A percentile compares a stretch with the other conserved stretches of the same genome.
Evolutionary conservation across 2,797 vertebrate species (phyloP).

Genomic region (Crax fasciolata): DNA sequence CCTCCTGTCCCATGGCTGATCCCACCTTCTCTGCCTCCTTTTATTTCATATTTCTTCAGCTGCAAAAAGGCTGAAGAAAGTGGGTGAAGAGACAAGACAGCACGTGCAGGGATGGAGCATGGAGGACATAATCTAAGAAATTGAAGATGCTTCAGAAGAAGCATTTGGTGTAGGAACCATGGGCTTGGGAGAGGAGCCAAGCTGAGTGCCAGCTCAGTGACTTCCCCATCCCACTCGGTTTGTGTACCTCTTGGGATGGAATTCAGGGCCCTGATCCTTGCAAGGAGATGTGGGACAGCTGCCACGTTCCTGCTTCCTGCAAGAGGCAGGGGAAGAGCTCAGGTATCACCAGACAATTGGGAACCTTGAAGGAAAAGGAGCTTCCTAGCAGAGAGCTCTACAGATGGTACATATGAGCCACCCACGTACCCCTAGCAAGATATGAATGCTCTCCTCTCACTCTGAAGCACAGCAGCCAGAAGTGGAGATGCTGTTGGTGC

Average conservation of each 20-base stretch:
- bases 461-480: not conserved
- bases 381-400: not conserved
- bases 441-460: not conserved
- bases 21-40: not conserved
- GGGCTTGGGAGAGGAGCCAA: not conserved
- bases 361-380: not conserved
- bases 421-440: not conserved
- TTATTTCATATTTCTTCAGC: not conserved
- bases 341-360: not conserved
- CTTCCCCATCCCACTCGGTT: not conserved
- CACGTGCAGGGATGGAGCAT: not conserved
- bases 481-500: not conserved
- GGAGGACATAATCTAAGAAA: not conserved
- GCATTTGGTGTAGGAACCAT: not conserved
- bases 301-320: accelerated
- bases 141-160: not conserved
- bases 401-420: not conserved
- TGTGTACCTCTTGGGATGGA: not conserved
- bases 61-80: not conserved
- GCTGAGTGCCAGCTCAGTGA: not conserved
- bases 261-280: not conserved
- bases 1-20: not conserved
- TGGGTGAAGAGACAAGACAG: not conserved
- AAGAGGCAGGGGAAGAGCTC: not conserved
- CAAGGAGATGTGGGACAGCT: not conserved